These are phyloP conservation scores for Gila orcuttii DNA, from an alignment of 2,113 vertebrate species.

Conservation along the genomic window DNA sequence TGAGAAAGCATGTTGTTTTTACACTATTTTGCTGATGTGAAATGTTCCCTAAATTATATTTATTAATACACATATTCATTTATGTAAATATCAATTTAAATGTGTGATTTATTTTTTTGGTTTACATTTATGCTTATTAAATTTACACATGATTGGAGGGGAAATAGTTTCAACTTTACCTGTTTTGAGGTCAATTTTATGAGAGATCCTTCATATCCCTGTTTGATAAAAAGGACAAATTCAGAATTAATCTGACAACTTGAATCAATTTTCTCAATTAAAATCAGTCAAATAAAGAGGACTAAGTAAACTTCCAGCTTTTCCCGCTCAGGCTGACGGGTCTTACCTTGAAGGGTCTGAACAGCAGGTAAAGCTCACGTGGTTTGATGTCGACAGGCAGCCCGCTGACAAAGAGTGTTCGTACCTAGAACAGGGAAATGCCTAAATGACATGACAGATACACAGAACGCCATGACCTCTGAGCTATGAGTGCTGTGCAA, in stretches of 20 bases:
- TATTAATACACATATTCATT: too few species aligned
- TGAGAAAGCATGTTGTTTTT: too few species aligned
- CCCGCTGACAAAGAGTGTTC: conserved; percentile 88
- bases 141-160: too few species aligned
- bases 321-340: neutral
- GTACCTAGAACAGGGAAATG: conserved; percentile 75
- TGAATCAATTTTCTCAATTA: neutral
- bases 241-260: neutral
- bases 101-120: too few species aligned
- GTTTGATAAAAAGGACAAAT: conserved; percentile 51
- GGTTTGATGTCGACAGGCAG: conserved; percentile 90
- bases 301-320: neutral
- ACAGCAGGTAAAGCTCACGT: conserved; percentile 87
- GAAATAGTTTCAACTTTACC: conserved; percentile 64
- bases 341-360: conserved; percentile 88
- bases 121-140: conserved; percentile 53
- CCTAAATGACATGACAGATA: conserved; percentile 19
- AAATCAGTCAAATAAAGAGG: neutral
- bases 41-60: too few species aligned
- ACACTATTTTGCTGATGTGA: too few species aligned
- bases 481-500: neutral
- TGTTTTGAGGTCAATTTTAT: conserved; percentile 89
- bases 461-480: neutral
- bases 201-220: conserved; percentile 89
- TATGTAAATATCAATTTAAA: too few species aligned